Evolutionary conservation across 2,797 vertebrate genomes (phyloP).

Genomic region (Coregonus sp.): DNA sequence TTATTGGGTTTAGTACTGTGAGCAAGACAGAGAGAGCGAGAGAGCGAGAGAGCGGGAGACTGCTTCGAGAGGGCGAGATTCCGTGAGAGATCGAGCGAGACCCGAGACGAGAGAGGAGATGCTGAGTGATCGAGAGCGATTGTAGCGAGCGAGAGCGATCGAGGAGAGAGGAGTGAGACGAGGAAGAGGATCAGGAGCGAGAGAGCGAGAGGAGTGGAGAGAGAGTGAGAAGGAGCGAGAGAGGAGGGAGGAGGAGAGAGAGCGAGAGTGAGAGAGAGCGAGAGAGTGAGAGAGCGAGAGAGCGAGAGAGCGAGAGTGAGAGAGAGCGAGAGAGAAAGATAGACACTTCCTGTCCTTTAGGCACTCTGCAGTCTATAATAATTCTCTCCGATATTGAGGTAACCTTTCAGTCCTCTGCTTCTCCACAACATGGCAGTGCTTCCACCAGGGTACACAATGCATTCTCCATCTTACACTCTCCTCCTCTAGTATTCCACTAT

Average conservation of each 20-base stretch:
- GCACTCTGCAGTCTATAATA: neutral
- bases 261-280: neutral
- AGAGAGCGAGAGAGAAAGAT: slow-evolving; percentile 3
- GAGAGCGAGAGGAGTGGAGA: neutral
- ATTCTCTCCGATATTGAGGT: slow-evolving; percentile 3
- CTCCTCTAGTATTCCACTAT: neutral
- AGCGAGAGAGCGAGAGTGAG: neutral
- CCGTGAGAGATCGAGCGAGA: no score
- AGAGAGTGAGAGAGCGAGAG: no score
- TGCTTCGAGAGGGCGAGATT: no score
- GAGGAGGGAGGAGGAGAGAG: neutral
- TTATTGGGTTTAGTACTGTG: neutral
- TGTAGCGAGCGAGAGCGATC: slow-evolving; percentile 3
- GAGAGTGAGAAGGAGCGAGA: slow-evolving; percentile 9
- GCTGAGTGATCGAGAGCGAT: neutral
- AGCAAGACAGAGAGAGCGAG: neutral
- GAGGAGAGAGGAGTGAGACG: slow-evolving; percentile 23
- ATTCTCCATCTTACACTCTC: neutral
- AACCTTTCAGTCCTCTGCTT: slow-evolving; percentile 9
- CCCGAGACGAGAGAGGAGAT: neutral
- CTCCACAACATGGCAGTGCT: slow-evolving; percentile 36
- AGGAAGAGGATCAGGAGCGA: neutral
- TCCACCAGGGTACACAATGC: slow-evolving; percentile 41
- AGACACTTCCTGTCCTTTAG: neutral
- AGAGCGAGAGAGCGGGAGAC: neutral